Evolutionary conservation across 2,888 invertebrate genomes (phyloP), one percentile per base, ranked within the genome.

Genomic region (Nymphalis urticae): DNA sequence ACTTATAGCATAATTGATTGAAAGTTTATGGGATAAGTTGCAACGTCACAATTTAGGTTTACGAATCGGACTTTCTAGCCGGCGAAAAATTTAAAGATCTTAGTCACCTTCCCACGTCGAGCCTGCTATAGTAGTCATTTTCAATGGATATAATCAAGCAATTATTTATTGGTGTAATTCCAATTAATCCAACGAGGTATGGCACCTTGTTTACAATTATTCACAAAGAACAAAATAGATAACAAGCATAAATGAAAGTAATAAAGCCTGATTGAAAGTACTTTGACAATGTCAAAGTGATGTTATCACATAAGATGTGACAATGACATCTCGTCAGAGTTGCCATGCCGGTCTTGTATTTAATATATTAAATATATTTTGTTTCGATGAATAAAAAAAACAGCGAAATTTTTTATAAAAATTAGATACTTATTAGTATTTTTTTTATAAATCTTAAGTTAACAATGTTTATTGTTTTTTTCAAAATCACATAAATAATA

Each of bases 41-140:
- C 80, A 78, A 69, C 64, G 71, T 72, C 69, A 72, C 65, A 66
- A 63, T 58, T 58, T 62, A 64, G 48, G 32, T 62, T 60, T 48
- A 67, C 73, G 66, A 68, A 70, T 24, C 71, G 54, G 47, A 71
- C 53, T 48, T 53, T 36, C 48, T 56, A 50, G 48, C 63, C 62
- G 47, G 64, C 42, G 42, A 21, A 48, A 32, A 17, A 56, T 53
- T 53, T 19, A 51, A n/a, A n/a, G n/a, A 53, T 24, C 53, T 60
- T 53, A 48, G 79, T 64, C 69, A 89, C 89, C 89, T 86, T 89
- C 89, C 88, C 89, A 89, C 17, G 88, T 85, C 24, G 84, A 78
- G 9, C 85, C 81, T 53, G 81, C 72, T 72, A 84, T 77, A 47
- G 82, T 73, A 67, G 84, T 75, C 86, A 88, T 88, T 72, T 56